Conservation (phyloP, 92 coral and sea anemone genomes). For the Zoanthus sansibaricus region DNA sequence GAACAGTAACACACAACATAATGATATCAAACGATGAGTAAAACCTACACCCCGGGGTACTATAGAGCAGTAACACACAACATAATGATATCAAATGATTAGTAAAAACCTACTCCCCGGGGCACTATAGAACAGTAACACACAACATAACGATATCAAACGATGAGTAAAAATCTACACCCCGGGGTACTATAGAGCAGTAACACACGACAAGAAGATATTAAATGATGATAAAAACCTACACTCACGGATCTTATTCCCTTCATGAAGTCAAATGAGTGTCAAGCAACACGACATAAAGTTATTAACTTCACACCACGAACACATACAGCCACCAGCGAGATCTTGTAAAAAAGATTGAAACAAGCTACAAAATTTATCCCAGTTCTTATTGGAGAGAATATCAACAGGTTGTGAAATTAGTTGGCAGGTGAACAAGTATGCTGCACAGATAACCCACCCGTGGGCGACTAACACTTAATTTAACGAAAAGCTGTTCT, state of each 20-base stretch:
- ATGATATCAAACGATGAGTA: too few species aligned
- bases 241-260: not conserved
- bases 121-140: too few species aligned
- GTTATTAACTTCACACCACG: not conserved
- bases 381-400: constrained; percentile 8
- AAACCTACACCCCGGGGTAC: too few species aligned
- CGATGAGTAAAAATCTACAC: too few species aligned
- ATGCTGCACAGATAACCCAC: constrained; percentile 25
- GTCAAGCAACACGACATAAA: not conserved
- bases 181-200: too few species aligned
- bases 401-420: constrained; percentile 9
- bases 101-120: too few species aligned
- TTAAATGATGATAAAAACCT: not conserved
- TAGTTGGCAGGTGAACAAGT: constrained; percentile 11
- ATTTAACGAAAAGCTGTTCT: constrained; percentile 1
- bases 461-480: not conserved
- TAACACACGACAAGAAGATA: not conserved
- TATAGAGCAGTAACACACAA: too few species aligned
- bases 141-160: too few species aligned
- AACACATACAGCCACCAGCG: constrained; percentile 33
- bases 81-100: too few species aligned
- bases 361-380: constrained; percentile 3
- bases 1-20: too few species aligned
- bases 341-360: not conserved
- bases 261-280: not conserved